Percentiles rank a stretch among this genome's conserved stretches.
These are phyloP conservation scores for Ammospiza caudacuta DNA, from an alignment of 2,113 vertebrate species.

Conservation along the genomic window DNA sequence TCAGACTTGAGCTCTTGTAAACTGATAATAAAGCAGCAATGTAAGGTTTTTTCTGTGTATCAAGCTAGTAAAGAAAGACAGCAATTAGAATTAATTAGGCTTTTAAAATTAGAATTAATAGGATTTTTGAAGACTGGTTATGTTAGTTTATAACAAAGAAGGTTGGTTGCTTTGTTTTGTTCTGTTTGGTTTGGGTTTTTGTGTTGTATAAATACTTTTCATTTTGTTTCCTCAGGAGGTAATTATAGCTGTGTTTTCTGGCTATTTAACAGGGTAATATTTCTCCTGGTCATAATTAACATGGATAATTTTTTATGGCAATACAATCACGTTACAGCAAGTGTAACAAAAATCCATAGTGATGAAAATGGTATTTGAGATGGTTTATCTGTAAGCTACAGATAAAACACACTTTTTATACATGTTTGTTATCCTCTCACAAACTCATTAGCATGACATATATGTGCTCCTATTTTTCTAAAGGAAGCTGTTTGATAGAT, in stretches of 20 bases:
- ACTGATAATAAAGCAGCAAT: not conserved
- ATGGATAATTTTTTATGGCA: not conserved
- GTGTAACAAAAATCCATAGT: not conserved
- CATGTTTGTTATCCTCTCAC: not conserved
- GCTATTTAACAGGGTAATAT: not conserved
- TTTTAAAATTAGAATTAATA: not conserved
- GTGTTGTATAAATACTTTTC: not conserved
- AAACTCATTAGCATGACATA: not conserved
- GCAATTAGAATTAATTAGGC: not conserved
- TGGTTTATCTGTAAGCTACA: not conserved
- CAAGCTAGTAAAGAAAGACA: not conserved
- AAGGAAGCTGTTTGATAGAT: not conserved
- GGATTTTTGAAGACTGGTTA: not conserved
- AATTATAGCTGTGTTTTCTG: not conserved
- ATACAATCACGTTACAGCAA: not conserved
- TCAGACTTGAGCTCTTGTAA: not conserved
- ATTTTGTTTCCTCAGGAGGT: not conserved
- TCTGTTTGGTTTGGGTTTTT: not conserved
- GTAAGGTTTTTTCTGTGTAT: not conserved
- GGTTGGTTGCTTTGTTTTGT: rapidly evolving
- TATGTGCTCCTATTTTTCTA: not conserved
- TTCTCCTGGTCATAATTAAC: not conserved
- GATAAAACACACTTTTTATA: not conserved
- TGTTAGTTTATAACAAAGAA: not conserved
- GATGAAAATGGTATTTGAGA: not conserved